Percentiles rank a stretch among this genome's conserved stretches.
These are phyloP conservation scores for Vombatus ursinus DNA, from an alignment of 2,113 vertebrate genomes.

Conservation along the genomic window DNA sequence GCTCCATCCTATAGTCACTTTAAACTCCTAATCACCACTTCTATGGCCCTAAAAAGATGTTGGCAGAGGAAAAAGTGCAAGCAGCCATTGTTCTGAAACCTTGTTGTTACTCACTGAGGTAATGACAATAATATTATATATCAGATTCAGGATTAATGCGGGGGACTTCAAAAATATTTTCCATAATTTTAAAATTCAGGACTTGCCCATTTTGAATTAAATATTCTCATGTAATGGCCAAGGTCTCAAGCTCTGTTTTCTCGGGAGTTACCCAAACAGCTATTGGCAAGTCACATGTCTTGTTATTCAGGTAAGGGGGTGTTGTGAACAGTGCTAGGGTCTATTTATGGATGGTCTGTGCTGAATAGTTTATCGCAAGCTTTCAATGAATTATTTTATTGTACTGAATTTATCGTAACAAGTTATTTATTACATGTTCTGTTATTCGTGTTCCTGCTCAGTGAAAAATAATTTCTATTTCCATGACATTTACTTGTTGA, in stretches of 20 bases:
- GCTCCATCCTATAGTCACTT: not conserved
- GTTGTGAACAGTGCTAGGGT: constrained; percentile 58
- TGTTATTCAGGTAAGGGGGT: constrained; percentile 38
- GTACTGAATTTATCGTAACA: constrained; percentile 56
- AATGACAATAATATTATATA: not conserved
- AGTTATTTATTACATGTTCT: constrained; percentile 63
- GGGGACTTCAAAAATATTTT: not conserved
- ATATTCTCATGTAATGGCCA: not conserved
- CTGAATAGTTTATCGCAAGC: constrained; percentile 65
- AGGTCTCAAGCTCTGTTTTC: constrained; percentile 27
- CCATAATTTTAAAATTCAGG: constrained; percentile 32
- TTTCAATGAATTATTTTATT: constrained; percentile 73
- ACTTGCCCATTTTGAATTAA: constrained; percentile 33
- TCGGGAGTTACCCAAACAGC: constrained; percentile 39
- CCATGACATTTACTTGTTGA: constrained; percentile 69
- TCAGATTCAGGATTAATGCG: constrained; percentile 1
- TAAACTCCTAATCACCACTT: constrained; percentile 1
- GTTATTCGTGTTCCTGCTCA: constrained; percentile 59
- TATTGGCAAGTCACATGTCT: constrained; percentile 37
- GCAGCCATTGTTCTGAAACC: constrained; percentile 40
- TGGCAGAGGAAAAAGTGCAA: constrained; percentile 3
- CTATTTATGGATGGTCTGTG: constrained; percentile 53
- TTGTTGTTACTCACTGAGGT: not conserved
- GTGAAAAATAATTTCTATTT: constrained; percentile 73
- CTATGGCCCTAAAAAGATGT: not conserved